phyloP scores from a whole-genome alignment of 30 jellyfish, hydroid and myxozoan species.

The Calvadosia cruxmelitensis region DNA sequence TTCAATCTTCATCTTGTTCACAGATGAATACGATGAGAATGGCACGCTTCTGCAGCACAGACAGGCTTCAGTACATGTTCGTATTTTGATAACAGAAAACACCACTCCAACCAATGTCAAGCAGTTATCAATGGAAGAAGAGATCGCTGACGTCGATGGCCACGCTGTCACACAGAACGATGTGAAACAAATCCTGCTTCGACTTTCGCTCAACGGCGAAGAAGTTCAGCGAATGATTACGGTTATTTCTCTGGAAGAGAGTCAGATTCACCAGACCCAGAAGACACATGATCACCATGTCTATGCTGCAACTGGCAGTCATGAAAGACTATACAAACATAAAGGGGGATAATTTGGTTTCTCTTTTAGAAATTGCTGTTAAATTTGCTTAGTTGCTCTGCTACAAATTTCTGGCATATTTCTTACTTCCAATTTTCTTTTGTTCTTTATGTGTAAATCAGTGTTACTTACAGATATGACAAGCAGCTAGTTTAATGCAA shows the following conservation, averaged over 20 bases:
- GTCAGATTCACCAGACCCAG: background rate
- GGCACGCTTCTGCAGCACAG: background rate
- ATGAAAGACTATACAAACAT: too few relatives aligned
- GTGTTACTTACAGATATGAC: too few relatives aligned
- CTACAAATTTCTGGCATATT: too few relatives aligned
- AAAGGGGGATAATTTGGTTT: too few relatives aligned
- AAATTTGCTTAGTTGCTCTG: too few relatives aligned
- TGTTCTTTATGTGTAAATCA: too few relatives aligned
- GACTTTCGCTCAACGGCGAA: too few relatives aligned
- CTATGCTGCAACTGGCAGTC: too few relatives aligned
- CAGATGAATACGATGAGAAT: background rate
- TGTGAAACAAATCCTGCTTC: background rate
- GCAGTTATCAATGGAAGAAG: background rate
- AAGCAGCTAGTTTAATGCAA: too few relatives aligned
- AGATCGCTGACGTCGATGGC: background rate
- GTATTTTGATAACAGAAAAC: background rate
- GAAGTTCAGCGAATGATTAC: background rate
- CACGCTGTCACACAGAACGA: background rate
- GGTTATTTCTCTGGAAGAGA: background rate
- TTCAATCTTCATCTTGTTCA: background rate
- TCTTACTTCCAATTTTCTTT: too few relatives aligned
- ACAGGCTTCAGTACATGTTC: background rate
- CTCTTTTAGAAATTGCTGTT: too few relatives aligned
- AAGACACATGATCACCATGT: background rate
- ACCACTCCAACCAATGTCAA: background rate